Base-by-base conservation (phyloP, 2,888 invertebrate genomes). In the Apocheima hispidaria region DNA sequence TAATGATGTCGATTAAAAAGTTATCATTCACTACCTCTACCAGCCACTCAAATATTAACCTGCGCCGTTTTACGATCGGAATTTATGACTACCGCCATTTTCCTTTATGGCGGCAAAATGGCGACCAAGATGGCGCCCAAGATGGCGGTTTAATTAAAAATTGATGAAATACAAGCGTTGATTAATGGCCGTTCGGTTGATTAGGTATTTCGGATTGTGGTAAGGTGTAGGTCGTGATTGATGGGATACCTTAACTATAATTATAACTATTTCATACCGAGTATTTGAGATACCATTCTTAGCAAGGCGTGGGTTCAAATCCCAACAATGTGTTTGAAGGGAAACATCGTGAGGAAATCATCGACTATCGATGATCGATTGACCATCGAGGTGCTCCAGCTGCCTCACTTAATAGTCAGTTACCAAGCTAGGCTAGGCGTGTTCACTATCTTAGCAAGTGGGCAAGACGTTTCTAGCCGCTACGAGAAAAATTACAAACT, bases 111-210 rank as follows among this genome's bases (percentile, higher is more conserved):
- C 56, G 63, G 51, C 61, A 54, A 60, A 54, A 56, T 56, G 56
- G 51, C 61, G 51, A 35, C 46, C 54, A 63, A 70, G 60, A 72
- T 72, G 66, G 60, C 59, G 54, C 51, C 65, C 68, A 72, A 65
- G 50, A 66, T 67, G 68, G 68, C 49, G 75, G 71, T 70, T 75
- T 75, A 81, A 81, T 82, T 78, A 79, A 76, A 77, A 74, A 81
- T 78, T 74, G 65, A 81, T 78, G 70, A 71, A 71, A 71, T 55
- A 64, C 62, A 65, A 49, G 46, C 66, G 20, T 58, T 68, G 73
- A 72, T 72, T 77, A 72, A 73, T 65, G 53, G 33, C 23, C 49
- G 35, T 57, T 60, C 21, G 59, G 40, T 44, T 59, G 46, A 46
- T 60, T 52, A 36, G 49, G 40, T 52, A 56, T 51, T 55, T 52